Percentiles rank a stretch among this genome's conserved stretches.
phyloP scores from a whole-genome alignment of 2,888 invertebrate genomes.

The Nasonia oneida region DNA sequence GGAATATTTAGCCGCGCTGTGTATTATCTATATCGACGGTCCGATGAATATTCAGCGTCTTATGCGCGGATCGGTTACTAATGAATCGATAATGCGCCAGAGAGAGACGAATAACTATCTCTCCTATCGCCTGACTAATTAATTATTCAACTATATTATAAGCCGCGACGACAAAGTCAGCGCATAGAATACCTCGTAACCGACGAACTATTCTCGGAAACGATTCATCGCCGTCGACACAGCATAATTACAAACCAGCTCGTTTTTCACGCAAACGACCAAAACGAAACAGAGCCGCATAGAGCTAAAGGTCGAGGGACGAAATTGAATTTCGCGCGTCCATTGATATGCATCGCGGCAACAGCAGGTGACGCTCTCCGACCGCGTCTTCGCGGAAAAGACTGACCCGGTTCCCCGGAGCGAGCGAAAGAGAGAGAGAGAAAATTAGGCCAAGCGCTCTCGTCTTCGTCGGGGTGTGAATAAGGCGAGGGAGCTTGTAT shows the following conservation, averaged over 20 bases:
- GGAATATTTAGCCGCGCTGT: conserved; percentile 36
- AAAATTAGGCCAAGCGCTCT: neutral
- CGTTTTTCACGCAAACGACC: neutral
- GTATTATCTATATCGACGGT: conserved; percentile 37
- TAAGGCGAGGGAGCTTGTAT: neutral
- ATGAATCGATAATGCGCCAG: conserved; percentile 52
- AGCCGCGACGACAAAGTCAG: neutral
- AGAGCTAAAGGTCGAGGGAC: neutral
- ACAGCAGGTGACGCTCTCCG: conserved; percentile 16
- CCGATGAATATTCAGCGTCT: conserved; percentile 50
- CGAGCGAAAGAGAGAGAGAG: neutral
- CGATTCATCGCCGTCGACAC: too few species aligned
- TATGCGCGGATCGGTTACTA: conserved; percentile 8
- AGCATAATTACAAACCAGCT: neutral
- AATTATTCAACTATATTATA: conserved; percentile 50
- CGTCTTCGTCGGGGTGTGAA: neutral
- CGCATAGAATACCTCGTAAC: neutral
- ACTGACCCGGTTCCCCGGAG: conserved; percentile 27
- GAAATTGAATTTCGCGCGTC: neutral
- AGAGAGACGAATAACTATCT: conserved; percentile 3
- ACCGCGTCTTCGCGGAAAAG: conserved; percentile 37
- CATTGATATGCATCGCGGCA: neutral
- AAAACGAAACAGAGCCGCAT: neutral
- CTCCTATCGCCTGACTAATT: conserved; percentile 46
- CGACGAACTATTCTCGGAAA: too few species aligned